Evolutionary conservation across 2,888 invertebrate species (phyloP).

Genomic region (Cyrtodaria siliqua): DNA sequence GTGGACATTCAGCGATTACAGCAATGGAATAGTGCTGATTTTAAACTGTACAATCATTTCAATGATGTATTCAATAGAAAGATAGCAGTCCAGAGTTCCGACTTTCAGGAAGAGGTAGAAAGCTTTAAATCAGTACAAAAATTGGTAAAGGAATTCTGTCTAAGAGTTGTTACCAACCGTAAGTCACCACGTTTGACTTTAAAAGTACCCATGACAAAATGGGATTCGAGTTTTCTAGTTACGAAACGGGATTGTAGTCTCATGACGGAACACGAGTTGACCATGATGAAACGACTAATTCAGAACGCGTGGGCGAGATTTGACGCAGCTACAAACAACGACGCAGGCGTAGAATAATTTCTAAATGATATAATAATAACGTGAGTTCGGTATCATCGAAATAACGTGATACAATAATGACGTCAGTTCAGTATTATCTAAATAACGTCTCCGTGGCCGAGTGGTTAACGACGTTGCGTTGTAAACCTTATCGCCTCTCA

Average conservation of each 20-base stretch:
- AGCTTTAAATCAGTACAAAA: slow-evolving; percentile 60
- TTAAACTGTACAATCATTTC: slow-evolving; percentile 76
- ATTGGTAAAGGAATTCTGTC: slow-evolving; percentile 51
- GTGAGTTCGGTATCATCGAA: too few relatives aligned
- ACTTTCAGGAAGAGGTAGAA: slow-evolving; percentile 62
- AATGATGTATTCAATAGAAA: slow-evolving; percentile 65
- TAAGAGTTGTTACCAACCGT: neutral
- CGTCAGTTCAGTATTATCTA: too few relatives aligned
- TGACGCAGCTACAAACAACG: slow-evolving; percentile 12
- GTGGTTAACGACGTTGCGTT: too few relatives aligned
- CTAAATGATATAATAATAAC: too few relatives aligned
- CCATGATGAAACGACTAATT: slow-evolving; percentile 47
- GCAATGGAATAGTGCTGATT: slow-evolving; percentile 76
- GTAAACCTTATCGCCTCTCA: too few relatives aligned
- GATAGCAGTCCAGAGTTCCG: slow-evolving; percentile 56
- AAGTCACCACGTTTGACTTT: neutral
- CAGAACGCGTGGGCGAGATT: slow-evolving; percentile 47
- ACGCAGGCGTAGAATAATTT: too few relatives aligned
- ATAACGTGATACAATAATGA: too few relatives aligned
- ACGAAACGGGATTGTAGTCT: slow-evolving; percentile 43
- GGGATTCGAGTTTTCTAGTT: slow-evolving; percentile 51
- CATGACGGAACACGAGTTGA: slow-evolving; percentile 54
- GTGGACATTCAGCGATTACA: slow-evolving; percentile 60
- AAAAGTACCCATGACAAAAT: slow-evolving; percentile 35
- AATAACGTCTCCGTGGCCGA: too few relatives aligned